Conservation (phyloP, 2,113 vertebrate species). For the Myrmecobius fasciatus region DNA sequence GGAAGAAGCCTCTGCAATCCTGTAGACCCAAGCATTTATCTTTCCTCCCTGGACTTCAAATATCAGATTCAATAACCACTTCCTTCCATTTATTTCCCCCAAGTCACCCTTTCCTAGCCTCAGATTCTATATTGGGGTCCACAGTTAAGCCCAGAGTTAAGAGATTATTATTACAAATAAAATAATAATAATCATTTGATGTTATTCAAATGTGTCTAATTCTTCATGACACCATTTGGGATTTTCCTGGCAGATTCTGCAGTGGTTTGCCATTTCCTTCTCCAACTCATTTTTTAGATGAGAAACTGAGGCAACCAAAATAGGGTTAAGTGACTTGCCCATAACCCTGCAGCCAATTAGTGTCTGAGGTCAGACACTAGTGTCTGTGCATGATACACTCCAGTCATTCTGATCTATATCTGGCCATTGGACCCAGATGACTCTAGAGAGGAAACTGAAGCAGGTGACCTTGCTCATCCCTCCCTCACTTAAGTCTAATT, state of each 20-base stretch:
- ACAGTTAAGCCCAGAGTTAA: background rate
- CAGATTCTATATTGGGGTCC: background rate
- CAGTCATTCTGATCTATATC: too few species aligned
- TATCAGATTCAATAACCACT: background rate
- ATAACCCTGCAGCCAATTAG: background rate
- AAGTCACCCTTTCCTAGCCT: background rate
- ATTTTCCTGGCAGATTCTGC: background rate
- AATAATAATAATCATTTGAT: background rate
- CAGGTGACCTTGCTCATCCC: too few species aligned
- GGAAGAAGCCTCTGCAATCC: background rate
- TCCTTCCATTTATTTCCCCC: background rate
- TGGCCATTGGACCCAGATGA: too few species aligned
- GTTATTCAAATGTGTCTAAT: background rate
- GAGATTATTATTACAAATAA: background rate
- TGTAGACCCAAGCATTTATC: background rate
- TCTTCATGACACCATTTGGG: background rate
- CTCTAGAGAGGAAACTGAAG: too few species aligned
- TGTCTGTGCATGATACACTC: background rate
- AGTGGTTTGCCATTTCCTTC: background rate
- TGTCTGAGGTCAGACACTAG: background rate
- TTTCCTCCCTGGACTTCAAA: background rate
- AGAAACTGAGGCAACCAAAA: background rate
- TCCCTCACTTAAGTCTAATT: too few species aligned
- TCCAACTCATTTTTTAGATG: background rate
- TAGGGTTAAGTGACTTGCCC: background rate